phyloP scores from a whole-genome alignment of 2,888 invertebrate genomes.

The Drosophila formosana region DNA sequence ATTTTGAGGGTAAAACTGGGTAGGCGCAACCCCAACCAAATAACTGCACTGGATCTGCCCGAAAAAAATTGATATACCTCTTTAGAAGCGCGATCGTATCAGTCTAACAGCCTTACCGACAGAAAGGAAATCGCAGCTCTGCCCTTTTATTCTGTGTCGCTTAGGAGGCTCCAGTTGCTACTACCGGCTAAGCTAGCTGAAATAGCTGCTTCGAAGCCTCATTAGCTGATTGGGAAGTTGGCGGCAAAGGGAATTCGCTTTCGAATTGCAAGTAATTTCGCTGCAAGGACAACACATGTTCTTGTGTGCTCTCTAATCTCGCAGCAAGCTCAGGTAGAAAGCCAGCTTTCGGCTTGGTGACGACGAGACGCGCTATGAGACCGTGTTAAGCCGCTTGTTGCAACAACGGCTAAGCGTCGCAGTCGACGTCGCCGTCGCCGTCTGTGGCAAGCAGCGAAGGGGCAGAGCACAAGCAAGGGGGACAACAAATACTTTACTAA shows the following conservation, averaged over 20 bases:
- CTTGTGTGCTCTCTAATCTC: background rate
- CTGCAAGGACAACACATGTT: background rate
- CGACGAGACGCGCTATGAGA: conserved; percentile 22
- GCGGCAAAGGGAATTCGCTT: background rate
- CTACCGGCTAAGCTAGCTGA: too few species aligned
- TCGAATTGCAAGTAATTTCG: background rate
- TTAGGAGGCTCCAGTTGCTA: too few species aligned
- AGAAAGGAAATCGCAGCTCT: too few species aligned
- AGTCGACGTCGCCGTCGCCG: conserved; percentile 7
- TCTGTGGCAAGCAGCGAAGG: background rate
- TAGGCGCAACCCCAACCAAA: conserved; percentile 2
- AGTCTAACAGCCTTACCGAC: too few species aligned
- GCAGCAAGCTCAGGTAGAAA: background rate
- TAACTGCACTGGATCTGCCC: background rate
- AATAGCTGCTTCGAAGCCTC: too few species aligned
- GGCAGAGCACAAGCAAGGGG: conserved; percentile 1
- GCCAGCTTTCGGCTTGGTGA: conserved; percentile 3
- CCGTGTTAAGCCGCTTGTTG: conserved; percentile 72
- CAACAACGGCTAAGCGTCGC: conserved; percentile 63
- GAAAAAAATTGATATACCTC: conserved; percentile 19
- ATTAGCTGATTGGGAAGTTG: too few species aligned
- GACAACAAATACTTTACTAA: conserved; percentile 56
- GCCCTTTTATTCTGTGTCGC: too few species aligned
- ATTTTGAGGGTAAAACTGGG: background rate
- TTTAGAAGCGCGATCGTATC: background rate